Evolutionary conservation across 2,888 invertebrate genomes (phyloP).

Genomic region (Mechanitis mazaeus): DNA sequence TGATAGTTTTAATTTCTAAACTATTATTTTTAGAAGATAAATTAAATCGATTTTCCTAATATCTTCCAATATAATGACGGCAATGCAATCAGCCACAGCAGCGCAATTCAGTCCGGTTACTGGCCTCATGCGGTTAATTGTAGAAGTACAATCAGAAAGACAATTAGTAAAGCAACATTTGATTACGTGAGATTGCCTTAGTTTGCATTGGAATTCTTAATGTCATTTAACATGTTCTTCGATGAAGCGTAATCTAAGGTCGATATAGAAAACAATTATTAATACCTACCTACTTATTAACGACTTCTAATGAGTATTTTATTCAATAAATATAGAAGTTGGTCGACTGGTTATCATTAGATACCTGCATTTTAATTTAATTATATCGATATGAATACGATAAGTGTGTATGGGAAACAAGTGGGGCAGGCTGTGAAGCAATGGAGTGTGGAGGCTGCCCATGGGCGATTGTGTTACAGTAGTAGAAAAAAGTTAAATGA

Average conservation of each 20-base stretch:
- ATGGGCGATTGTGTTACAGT: conserved; percentile 56
- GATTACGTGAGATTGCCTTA: conserved; percentile 39
- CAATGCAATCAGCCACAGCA: conserved; percentile 52
- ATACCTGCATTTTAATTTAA: conserved; percentile 1
- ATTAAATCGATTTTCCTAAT: too few relatives aligned
- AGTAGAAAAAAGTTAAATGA: conserved; percentile 30
- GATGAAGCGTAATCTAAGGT: too few relatives aligned
- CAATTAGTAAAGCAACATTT: conserved; percentile 55
- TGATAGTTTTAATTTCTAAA: too few relatives aligned
- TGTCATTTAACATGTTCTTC: conserved; percentile 1
- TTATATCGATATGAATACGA: conserved; percentile 7
- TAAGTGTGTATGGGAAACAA: conserved; percentile 49
- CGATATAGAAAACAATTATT: too few relatives aligned
- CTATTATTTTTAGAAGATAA: too few relatives aligned
- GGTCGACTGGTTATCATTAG: conserved; percentile 4
- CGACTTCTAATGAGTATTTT: background rate
- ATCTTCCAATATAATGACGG: background rate
- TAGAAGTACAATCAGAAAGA: conserved; percentile 54
- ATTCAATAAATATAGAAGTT: background rate
- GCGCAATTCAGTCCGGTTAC: conserved; percentile 58
- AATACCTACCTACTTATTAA: background rate
- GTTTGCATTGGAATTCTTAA: conserved; percentile 26
- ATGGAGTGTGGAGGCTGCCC: conserved; percentile 55
- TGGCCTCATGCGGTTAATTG: conserved; percentile 56
- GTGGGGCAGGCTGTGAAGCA: conserved; percentile 52